A percentile compares a stretch with the other conserved stretches of the same genome.
Conservation (phyloP, 1,140 invertebrate genomes). For the Portunus trituberculatus region DNA sequence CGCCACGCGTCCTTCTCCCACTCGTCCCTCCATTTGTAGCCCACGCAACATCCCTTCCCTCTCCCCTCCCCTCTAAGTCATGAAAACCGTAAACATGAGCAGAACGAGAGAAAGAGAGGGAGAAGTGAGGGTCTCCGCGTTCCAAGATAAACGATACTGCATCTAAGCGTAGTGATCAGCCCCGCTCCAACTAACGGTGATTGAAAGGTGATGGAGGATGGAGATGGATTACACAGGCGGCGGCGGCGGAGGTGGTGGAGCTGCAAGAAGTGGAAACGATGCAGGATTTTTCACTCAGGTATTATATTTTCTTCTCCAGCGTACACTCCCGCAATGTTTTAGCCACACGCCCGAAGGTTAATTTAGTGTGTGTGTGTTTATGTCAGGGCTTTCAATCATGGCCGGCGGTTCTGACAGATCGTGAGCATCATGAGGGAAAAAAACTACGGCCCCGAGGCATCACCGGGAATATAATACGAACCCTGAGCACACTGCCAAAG, state of each 20-base stretch:
- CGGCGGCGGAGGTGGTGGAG: background rate
- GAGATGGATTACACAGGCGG: slow-evolving; percentile 18
- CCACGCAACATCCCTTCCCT: background rate
- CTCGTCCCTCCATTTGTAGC: background rate
- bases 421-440: slow-evolving; percentile 20
- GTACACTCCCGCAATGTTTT: background rate
- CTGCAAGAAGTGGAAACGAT: background rate
- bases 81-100: slow-evolving; percentile 13
- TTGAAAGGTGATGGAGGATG: slow-evolving; percentile 12
- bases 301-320: background rate
- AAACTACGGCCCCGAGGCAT: background rate
- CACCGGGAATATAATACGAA: slow-evolving; percentile 1
- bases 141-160: slow-evolving; percentile 22
- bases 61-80: background rate
- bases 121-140: background rate
- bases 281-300: background rate
- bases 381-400: slow-evolving; percentile 11
- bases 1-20: background rate
- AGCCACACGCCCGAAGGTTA: background rate
- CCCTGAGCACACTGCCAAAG: background rate
- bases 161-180: slow-evolving; percentile 21
- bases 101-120: slow-evolving; percentile 1
- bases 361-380: slow-evolving; percentile 23
- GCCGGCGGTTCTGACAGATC: slow-evolving; percentile 8
- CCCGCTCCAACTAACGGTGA: slow-evolving; percentile 4